Evolutionary conservation across 2,797 vertebrate species (phyloP).

Genomic region (Sebastes minor): DNA sequence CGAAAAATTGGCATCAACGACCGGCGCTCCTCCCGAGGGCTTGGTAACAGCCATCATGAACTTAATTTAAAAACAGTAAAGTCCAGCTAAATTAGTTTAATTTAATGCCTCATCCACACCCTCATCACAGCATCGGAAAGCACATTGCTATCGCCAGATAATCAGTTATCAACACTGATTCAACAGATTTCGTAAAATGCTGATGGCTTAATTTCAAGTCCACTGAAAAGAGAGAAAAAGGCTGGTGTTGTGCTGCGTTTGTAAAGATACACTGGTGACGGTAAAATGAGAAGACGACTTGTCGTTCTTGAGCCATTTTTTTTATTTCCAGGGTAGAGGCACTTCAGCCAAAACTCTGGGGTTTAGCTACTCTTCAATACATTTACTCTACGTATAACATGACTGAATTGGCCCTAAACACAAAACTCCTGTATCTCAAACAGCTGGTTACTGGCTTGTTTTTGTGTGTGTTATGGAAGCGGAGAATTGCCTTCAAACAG

Average conservation of each 20-base stretch:
- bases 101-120: no score
- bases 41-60: no score
- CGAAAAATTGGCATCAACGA: no score
- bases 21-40: no score
- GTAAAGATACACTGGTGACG: background rate
- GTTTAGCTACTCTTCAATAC: background rate
- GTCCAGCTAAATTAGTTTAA: no score
- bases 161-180: no score
- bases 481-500: conserved; percentile 31
- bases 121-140: no score
- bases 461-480: conserved; percentile 9
- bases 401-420: conserved; percentile 17
- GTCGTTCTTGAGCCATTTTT: background rate
- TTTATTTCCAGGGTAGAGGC: background rate
- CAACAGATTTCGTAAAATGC: no score
- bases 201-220: no score
- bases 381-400: conserved; percentile 10
- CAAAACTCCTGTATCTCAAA: conserved; percentile 1
- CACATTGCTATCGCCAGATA: no score
- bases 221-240: no score
- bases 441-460: conserved; percentile 8
- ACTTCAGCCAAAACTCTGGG: background rate
- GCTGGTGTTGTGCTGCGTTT: background rate
- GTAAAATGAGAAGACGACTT: background rate
- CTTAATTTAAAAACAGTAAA: no score